These are phyloP conservation scores for Monochamus saltuarius DNA, from an alignment of 1,140 invertebrate genomes.

Conservation along the genomic window DNA sequence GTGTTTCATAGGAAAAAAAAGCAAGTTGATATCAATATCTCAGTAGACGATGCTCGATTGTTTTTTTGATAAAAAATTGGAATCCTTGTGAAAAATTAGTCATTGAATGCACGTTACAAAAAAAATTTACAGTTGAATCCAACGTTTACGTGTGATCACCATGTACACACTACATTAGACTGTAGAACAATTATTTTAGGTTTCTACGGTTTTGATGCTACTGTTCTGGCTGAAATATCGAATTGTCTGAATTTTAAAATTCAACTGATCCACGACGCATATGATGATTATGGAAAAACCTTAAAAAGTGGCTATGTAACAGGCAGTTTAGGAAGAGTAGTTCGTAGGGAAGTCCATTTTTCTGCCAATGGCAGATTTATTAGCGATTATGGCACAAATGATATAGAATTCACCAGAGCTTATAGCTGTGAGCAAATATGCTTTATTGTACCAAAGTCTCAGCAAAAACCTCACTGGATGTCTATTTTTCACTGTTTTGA, in stretches of 20 bases:
- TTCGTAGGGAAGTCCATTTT: constrained; percentile 10
- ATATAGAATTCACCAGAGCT: constrained; percentile 23
- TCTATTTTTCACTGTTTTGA: no score
- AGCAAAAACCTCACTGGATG: constrained; percentile 19
- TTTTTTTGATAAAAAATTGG: no score
- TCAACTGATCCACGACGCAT: no score
- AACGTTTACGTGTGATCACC: no score
- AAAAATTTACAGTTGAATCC: no score
- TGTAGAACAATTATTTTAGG: background rate
- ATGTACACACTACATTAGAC: no score
- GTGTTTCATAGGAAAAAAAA: no score
- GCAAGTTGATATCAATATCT: no score
- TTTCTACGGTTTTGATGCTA: constrained; percentile 22
- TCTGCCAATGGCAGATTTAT: constrained; percentile 26
- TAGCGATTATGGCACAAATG: constrained; percentile 5
- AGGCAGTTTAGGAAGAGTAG: constrained; percentile 18
- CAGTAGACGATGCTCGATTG: no score
- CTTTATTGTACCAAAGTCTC: constrained; percentile 24
- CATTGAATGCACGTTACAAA: no score
- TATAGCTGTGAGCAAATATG: constrained; percentile 24
- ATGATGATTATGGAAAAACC: constrained; percentile 5
- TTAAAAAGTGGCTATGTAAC: constrained; percentile 19
- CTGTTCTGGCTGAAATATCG: constrained; percentile 13
- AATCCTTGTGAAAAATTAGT: no score
- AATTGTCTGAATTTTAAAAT: constrained; percentile 23